phyloP scores from a whole-genome alignment of 2,797 vertebrate species.

The Sylvia borin region DNA sequence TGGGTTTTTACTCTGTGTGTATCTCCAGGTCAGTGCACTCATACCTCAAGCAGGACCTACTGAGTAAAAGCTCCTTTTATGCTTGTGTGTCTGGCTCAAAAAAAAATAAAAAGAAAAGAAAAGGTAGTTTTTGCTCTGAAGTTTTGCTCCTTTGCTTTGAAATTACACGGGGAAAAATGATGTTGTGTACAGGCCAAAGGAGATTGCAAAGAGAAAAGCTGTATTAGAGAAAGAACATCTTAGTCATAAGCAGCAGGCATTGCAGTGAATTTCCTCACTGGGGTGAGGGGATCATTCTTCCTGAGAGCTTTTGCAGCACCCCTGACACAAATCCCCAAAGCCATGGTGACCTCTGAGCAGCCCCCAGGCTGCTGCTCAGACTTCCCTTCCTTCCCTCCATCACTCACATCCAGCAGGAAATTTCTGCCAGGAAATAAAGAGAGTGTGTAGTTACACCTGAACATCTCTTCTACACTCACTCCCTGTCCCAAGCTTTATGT shows the following conservation, averaged over 20 bases:
- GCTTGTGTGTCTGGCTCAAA: background rate
- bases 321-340: background rate
- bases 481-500: background rate
- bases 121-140: accelerated
- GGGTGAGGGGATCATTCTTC: background rate
- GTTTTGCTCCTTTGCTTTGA: background rate
- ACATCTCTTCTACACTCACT: background rate
- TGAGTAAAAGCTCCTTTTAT: background rate
- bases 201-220: background rate
- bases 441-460: background rate
- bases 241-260: background rate
- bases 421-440: background rate
- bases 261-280: background rate
- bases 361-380: background rate
- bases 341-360: background rate
- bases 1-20: background rate
- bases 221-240: background rate
- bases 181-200: background rate
- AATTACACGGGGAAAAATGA: background rate
- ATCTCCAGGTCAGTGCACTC: background rate
- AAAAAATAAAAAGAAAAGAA: background rate
- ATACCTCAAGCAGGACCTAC: background rate
- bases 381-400: background rate
- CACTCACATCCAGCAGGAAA: background rate
- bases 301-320: background rate